Evolutionary conservation across 2,113 vertebrate genomes (phyloP), one percentile per base, ranked within the genome.

Genomic region (Periophthalmus modestus): DNA sequence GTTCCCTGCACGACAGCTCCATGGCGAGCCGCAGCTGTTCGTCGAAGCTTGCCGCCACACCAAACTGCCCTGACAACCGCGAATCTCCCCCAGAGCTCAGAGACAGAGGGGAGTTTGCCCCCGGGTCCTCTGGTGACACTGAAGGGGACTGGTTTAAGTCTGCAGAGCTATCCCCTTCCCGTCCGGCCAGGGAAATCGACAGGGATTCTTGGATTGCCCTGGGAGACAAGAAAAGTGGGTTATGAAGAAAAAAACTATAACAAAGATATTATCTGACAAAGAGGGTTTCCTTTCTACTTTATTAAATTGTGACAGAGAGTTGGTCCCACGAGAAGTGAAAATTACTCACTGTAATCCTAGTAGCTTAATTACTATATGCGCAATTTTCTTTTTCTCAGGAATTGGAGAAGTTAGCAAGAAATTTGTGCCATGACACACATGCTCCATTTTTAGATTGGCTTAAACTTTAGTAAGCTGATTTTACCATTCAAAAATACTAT

Each of bases 161-260:
- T 0, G 86, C 66, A 5, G 66, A 21, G 63, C 91, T 90, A 1
- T 89, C 89, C 36, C 72, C 86, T 70, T 92, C 91, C 70, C 87
- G 88, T 69, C 74, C 86, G 62, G 75, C 80, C 87, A 94, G 67
- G 0, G 93, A 93, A 75, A 97, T 92, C 78, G 94, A 93, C 82
- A 96, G 91, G 74, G 96, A 97, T 90, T 97, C 96, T 88, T 97
- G 96, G 82, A 98, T 95, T 0, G 96, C 96, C 83, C 96, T 98
- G 72, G 69, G 2, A 71, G 43, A 67, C 1, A 39, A 74, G 0
- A 5, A 50, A 1, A 66, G 68, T 66, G 33, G 54, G 36, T 33
- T 61, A 61, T 7, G 23, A 57, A 24, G 24, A 57, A 69, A 14
- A 58, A 46, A 70, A 46, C 47, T 46, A n/a, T 24, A 19, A 23